Base-by-base conservation (phyloP, 2,113 vertebrate species). In the Lichenostomus cassidix region DNA sequence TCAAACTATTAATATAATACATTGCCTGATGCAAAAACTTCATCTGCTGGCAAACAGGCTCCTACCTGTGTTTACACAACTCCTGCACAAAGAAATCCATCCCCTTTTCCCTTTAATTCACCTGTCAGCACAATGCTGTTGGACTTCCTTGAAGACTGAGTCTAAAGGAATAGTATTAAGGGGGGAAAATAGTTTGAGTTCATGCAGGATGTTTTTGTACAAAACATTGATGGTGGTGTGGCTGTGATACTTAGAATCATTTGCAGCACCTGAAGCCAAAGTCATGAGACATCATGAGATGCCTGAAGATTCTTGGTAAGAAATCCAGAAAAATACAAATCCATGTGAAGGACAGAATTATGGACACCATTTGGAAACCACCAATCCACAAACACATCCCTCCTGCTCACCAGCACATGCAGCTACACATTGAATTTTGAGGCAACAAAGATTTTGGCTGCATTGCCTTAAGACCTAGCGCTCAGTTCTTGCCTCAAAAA, bases 271-370 rank as follows among this genome's bases (percentile, higher is more conserved):
- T 63, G 71, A 78, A 50, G 12, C 12, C 47, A n/a, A 37, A 74
- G 35, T 24, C 31, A 29, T 23, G 31, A 76, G 58, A 52, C 18
- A 12, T 18, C 25, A 13, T 1, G 27, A 44, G 11, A 39, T 4
- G 5, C 46, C 50, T 27, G 47, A 59, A 55, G 31, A n/a, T 33
- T 31, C 25, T 78, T 46, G 20, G 35, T 52, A 41, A 78, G 46
- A 47, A 52, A 70, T 28, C 4, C 52, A 63, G 44, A 35, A 64
- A 83, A 89, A 56, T 14, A 35, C 33, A 58, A 56, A 44, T 4
- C 35, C 21, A 28, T 0, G 0, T 2, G 5, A 76, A 65, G 31
- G n/a, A 63, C 60, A 41, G 39, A 71, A 50, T 29, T 23, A 27
- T 4, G 9, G 52, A 44, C 19, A 35, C 18, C 17, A 50, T 70